Conservation (phyloP, 2,113 vertebrate genomes). For the Dinomys branickii region DNA sequence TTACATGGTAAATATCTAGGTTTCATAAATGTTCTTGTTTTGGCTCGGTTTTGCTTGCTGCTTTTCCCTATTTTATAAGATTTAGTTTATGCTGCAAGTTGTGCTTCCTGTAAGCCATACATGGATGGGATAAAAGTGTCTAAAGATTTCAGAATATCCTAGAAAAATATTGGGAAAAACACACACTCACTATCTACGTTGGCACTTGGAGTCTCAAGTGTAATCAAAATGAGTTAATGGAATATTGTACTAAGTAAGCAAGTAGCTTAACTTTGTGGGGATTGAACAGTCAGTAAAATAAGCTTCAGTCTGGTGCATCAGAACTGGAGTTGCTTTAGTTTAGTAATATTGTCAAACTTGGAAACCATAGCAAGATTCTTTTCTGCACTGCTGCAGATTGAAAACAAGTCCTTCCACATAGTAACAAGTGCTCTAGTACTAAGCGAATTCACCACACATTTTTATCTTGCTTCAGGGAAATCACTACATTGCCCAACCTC, state of each 20-base stretch:
- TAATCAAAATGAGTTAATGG: constrained; percentile 45
- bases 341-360: not conserved
- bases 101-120: not conserved
- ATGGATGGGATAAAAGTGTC: not conserved
- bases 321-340: not conserved
- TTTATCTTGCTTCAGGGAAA: not conserved
- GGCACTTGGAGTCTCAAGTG: not conserved
- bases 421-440: not conserved
- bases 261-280: constrained; percentile 33
- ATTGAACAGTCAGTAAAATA: constrained; percentile 19
- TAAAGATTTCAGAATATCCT: not conserved
- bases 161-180: constrained; percentile 35
- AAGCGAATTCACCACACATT: not conserved
- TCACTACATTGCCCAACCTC: not conserved
- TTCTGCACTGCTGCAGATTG: not conserved
- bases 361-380: not conserved
- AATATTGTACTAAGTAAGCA: constrained; percentile 38
- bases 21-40: not conserved
- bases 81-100: not conserved
- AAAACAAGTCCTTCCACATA: not conserved
- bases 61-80: not conserved
- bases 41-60: not conserved
- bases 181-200: constrained; percentile 10
- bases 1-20: not conserved
- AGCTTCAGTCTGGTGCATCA: not conserved